phyloP scores from a whole-genome alignment of 2,888 invertebrate species.

The Lepidocyrtoides sp. region DNA sequence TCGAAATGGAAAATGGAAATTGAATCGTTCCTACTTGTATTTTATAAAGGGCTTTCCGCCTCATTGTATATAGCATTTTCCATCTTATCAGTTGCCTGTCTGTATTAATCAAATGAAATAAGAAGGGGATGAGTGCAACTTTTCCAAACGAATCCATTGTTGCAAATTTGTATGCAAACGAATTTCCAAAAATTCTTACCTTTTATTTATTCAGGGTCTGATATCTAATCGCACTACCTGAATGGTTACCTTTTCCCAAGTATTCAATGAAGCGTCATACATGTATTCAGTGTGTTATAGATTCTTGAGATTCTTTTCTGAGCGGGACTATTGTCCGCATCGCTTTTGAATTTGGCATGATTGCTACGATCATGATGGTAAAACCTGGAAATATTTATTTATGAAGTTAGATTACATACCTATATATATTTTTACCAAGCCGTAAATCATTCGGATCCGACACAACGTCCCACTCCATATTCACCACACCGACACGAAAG shows the following conservation, averaged over 20 bases:
- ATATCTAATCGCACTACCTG: background rate
- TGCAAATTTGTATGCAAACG: constrained; percentile 43
- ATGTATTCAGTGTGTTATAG: background rate
- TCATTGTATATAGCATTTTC: background rate
- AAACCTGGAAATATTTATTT: constrained; percentile 52
- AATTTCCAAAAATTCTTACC: background rate
- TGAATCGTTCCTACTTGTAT: background rate
- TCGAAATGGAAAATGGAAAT: background rate
- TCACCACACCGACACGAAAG: constrained; percentile 34
- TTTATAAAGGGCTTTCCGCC: background rate
- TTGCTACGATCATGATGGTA: background rate
- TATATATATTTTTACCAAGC: constrained; percentile 12
- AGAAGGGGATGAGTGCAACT: background rate
- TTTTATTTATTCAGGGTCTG: constrained; percentile 19
- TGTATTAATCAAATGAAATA: constrained; percentile 18
- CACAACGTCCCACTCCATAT: background rate
- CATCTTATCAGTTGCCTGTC: background rate
- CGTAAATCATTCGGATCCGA: constrained; percentile 34
- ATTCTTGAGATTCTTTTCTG: constrained; percentile 36
- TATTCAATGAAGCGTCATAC: background rate
- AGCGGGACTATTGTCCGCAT: background rate
- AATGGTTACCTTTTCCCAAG: background rate
- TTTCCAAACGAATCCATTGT: background rate
- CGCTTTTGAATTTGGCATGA: background rate
- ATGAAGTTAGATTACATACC: constrained; percentile 45